Evolutionary conservation across 2,797 vertebrate genomes (phyloP).

Genomic region (Acanthiza pusilla): DNA sequence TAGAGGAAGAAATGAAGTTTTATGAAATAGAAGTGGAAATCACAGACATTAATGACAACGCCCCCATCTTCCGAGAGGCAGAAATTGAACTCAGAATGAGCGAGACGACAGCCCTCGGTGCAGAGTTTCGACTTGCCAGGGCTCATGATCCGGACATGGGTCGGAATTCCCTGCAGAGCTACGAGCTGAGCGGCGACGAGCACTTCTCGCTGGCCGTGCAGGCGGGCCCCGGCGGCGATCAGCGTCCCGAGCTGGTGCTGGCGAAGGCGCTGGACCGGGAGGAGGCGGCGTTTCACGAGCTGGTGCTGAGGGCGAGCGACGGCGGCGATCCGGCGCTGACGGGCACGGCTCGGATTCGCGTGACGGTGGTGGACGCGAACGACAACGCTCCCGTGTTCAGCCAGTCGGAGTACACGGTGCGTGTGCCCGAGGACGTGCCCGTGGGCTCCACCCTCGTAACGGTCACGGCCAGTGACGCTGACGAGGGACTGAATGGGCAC

Average conservation of each 20-base stretch:
- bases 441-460: not conserved
- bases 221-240: not conserved
- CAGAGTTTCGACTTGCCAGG: accelerated
- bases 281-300: slow-evolving; percentile 59
- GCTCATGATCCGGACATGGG: accelerated
- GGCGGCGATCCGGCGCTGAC: slow-evolving; percentile 78
- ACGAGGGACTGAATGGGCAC: accelerated
- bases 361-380: not conserved
- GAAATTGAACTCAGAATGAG: not conserved
- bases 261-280: slow-evolving; percentile 78
- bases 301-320: slow-evolving; percentile 75
- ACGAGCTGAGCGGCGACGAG: not conserved
- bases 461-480: accelerated
- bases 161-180: not conserved
- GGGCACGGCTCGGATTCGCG: slow-evolving; percentile 39
- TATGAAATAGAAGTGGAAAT: not conserved
- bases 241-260: slow-evolving; percentile 10
- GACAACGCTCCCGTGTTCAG: not conserved
- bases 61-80: not conserved
- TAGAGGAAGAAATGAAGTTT: not conserved
- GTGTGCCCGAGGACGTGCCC: not conserved
- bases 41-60: not conserved
- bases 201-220: not conserved
- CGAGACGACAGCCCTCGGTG: accelerated
- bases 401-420: not conserved